phyloP scores from a whole-genome alignment of 2,797 vertebrate genomes.

The Thripadectes ignobilis region DNA sequence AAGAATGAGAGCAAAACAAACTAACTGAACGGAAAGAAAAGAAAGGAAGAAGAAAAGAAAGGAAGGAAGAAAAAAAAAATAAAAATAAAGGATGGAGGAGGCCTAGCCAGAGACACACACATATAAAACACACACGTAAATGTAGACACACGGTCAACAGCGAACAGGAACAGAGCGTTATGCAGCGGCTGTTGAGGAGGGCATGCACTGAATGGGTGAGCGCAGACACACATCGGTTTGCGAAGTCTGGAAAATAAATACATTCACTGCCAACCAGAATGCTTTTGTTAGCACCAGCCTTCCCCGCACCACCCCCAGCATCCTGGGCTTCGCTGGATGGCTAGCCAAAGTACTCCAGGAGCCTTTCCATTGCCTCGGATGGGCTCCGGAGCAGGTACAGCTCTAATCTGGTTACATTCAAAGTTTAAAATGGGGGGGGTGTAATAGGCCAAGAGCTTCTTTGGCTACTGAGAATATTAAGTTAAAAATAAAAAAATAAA shows the following conservation, averaged over 20 bases:
- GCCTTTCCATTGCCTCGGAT: not conserved
- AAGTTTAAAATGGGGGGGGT: not conserved
- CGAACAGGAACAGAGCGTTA: constrained; percentile 73
- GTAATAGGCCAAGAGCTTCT: not conserved
- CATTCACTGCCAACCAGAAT: constrained; percentile 53
- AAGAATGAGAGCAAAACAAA: constrained; percentile 26
- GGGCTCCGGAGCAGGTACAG: not conserved
- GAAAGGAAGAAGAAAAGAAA: constrained; percentile 12
- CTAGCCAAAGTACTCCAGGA: not conserved
- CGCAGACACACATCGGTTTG: constrained; percentile 61
- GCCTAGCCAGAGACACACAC: constrained; percentile 67
- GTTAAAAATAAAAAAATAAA: not conserved
- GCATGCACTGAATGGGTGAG: constrained; percentile 74
- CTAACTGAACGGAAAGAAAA: not conserved
- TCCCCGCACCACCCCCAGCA: constrained; percentile 13
- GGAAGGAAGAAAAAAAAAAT: not conserved
- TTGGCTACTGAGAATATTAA: not conserved
- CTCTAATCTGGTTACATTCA: not conserved
- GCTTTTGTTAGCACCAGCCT: constrained; percentile 1
- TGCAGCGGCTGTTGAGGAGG: constrained; percentile 67
- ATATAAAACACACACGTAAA: constrained; percentile 68
- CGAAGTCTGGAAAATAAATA: constrained; percentile 71
- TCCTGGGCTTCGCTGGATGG: not conserved
- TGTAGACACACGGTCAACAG: constrained; percentile 75
- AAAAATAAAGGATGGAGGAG: constrained; percentile 53